These are phyloP conservation scores for Bombus huntii DNA, from an alignment of 1,140 invertebrate genomes.

Conservation along the genomic window DNA sequence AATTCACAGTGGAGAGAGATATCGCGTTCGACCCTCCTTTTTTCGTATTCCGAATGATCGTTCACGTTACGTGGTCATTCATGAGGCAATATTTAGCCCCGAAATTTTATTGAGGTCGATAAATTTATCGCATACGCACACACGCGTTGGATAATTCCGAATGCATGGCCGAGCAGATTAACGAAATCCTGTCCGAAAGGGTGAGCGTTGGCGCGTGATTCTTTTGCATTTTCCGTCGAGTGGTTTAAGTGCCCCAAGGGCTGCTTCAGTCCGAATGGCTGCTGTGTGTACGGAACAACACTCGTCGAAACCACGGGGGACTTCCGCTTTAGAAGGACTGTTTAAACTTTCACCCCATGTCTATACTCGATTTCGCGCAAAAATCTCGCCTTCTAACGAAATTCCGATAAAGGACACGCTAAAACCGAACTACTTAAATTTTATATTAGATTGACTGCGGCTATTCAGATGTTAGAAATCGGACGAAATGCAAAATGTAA, in stretches of 20 bases:
- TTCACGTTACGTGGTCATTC: slow-evolving; percentile 3
- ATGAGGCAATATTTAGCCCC: slow-evolving; percentile 20
- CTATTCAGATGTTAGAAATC: too few relatives aligned
- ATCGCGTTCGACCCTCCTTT: not conserved
- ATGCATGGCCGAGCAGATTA: slow-evolving; percentile 60
- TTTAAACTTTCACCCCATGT: slow-evolving; percentile 60
- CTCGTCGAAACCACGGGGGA: slow-evolving; percentile 49
- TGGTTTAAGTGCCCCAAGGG: slow-evolving; percentile 60
- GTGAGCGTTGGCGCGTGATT: slow-evolving; percentile 68
- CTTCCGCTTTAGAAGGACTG: slow-evolving; percentile 56
- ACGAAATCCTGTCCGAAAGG: slow-evolving; percentile 50
- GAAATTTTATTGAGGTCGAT: slow-evolving; percentile 58
- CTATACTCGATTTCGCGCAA: slow-evolving; percentile 37
- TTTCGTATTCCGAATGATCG: not conserved
- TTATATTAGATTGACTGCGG: too few relatives aligned
- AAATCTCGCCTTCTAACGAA: not conserved
- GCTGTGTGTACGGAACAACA: slow-evolving; percentile 43
- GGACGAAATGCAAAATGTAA: too few relatives aligned
- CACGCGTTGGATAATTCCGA: slow-evolving; percentile 52
- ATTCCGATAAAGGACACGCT: not conserved
- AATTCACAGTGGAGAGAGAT: too few relatives aligned
- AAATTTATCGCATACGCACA: slow-evolving; percentile 64
- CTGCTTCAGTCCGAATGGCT: slow-evolving; percentile 45
- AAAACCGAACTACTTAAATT: too few relatives aligned
- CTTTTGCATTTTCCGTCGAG: slow-evolving; percentile 65